A percentile compares a stretch with the other conserved stretches of the same genome.
Conservation (phyloP, 2,888 invertebrate species). For the Luffia ferchaultella region DNA sequence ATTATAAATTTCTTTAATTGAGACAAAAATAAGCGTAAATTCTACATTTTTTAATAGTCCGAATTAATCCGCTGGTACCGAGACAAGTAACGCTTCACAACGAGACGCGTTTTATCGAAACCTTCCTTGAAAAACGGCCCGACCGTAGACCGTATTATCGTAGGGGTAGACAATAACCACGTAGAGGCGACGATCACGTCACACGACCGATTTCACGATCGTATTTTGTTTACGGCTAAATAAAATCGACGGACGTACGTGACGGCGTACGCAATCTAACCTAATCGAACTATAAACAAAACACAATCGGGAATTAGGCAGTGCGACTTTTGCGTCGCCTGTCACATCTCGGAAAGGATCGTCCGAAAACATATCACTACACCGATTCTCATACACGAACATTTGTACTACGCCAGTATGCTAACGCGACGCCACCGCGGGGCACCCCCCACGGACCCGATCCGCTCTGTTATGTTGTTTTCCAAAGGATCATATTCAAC, state of each 20-base stretch:
- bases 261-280: no score
- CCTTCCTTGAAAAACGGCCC: neutral
- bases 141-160: slow-evolving; percentile 1
- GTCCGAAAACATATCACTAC: slow-evolving; percentile 20
- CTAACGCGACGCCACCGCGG: slow-evolving; percentile 35
- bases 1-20: slow-evolving; percentile 35
- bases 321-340: no score
- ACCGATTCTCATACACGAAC: slow-evolving; percentile 36
- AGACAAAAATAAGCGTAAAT: slow-evolving; percentile 40
- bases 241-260: no score
- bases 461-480: no score
- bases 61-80: slow-evolving; percentile 29
- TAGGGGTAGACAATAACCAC: slow-evolving; percentile 2
- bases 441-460: slow-evolving; percentile 22
- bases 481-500: no score
- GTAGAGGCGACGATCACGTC: slow-evolving; percentile 10
- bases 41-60: slow-evolving; percentile 45
- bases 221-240: no score
- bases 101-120: slow-evolving; percentile 14
- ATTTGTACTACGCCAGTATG: slow-evolving; percentile 62
- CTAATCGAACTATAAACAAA: no score
- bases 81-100: slow-evolving; percentile 49
- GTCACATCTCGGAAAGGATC: no score
- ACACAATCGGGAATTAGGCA: no score
- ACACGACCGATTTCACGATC: slow-evolving; percentile 17